Evolutionary conservation across 1,140 invertebrate genomes (phyloP).

Genomic region (Drosophila setifemur): DNA sequence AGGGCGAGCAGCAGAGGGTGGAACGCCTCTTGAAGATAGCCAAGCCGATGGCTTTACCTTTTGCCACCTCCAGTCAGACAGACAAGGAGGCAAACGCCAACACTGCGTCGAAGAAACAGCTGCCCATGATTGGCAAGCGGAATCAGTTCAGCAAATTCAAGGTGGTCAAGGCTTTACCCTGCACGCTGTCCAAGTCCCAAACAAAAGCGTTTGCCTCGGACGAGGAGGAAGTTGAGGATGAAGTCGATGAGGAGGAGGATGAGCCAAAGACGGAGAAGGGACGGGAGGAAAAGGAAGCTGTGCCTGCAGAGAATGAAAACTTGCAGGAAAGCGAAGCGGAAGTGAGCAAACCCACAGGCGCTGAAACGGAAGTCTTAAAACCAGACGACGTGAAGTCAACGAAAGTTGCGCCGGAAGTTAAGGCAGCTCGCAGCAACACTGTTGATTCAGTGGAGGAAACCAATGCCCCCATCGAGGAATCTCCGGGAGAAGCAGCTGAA

Average conservation of each 20-base stretch:
- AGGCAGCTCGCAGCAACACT: not conserved
- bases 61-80: not conserved
- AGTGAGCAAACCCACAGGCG: slow-evolving; percentile 32
- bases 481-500: slow-evolving; percentile 30
- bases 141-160: slow-evolving; percentile 81
- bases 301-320: not conserved
- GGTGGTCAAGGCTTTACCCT: slow-evolving; percentile 41
- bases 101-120: slow-evolving; percentile 40
- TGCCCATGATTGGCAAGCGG: slow-evolving; percentile 78
- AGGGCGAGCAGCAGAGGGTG: slow-evolving; percentile 87
- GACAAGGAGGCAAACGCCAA: not conserved
- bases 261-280: slow-evolving; percentile 42
- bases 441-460: not conserved
- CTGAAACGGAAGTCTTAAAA: slow-evolving; percentile 40
- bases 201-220: slow-evolving; percentile 63
- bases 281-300: slow-evolving; percentile 10
- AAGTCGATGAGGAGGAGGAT: slow-evolving; percentile 81
- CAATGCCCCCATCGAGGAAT: not conserved
- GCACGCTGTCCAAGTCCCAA: slow-evolving; percentile 17
- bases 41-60: slow-evolving; percentile 84
- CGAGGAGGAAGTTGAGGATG: slow-evolving; percentile 80
- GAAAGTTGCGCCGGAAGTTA: slow-evolving; percentile 31
- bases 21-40: slow-evolving; percentile 90
- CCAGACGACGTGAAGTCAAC: slow-evolving; percentile 19
- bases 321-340: slow-evolving; percentile 26